Evolutionary conservation across 1,140 invertebrate species (phyloP), one percentile per base, ranked within the genome.

Genomic region (Palaemon carinicauda): DNA sequence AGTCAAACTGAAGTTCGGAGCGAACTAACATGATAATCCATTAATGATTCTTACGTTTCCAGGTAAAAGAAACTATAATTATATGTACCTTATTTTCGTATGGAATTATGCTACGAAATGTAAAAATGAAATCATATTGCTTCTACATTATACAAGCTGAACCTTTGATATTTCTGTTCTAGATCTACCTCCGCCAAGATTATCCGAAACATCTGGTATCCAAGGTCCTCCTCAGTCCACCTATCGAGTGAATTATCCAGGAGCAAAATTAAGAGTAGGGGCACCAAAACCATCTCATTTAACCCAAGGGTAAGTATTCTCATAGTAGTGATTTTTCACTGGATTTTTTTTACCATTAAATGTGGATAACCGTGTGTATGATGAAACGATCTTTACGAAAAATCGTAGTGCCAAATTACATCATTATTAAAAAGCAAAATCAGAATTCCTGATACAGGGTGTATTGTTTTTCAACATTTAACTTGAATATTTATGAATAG

Each of bases 211-310:
- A 4, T 17, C 81, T 4, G 65, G 29, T 15, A 31, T 27, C 17
- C 60, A 53, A 50, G 50, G 29, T 0, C 14, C 29, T 10, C 24
- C 52, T 1, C 77, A 86, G 17, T 21, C n/a, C 0, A 41, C 19
- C 60, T 86, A 86, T 65, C 84, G 54, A 3, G 77, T 80, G 0
- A 86, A 86, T 41, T 86, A 86, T 65, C 83, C 84, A 9, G 84
- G 84, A 1, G 84, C 77, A 19, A 79, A 29, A 24, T 29, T 86
- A 12, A 41, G 84, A 10, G 84, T 86, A 19, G 77, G 33, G 14
- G 77, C 84, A 4, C 77, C 84, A 5, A 29, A 60, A 4, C 84
- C 84, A 2, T 86, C 84, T 10, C 84, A 86, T 29, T 31, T 80
- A 41, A 71, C 84, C 19, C 60, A 74, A 15, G n/a, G 54, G 1